Evolutionary conservation across 2,888 invertebrate species (phyloP), one percentile per base, ranked within the genome.

Genomic region (Caenorhabditis angaria): DNA sequence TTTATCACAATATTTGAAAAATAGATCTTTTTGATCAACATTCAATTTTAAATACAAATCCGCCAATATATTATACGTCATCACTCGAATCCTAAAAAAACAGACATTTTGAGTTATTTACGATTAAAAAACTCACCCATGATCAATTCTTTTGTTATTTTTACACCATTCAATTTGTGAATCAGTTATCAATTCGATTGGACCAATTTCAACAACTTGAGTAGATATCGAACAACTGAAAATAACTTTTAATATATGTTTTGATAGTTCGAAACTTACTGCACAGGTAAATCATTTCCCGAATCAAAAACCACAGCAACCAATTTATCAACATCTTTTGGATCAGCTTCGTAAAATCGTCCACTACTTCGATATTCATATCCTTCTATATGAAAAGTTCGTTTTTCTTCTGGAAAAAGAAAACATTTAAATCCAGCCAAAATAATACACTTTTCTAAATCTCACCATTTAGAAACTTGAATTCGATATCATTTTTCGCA

Each of bases 41-140:
- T 93, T 93, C 0, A 94, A 92, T 88, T 94, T 94, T 72, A 94
- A 93, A 88, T 96, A 97, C 28, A 93, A 88, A 89, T 95, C 94
- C 4, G 97, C 96, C 80, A 97, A 89, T 81, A 96, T 92, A 88
- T 97, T 97, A 58, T 66, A 76, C 22, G 62, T 50, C 62, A 72
- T 65, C 18, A 66, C n/a, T 87, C 76, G 76, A 29, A 66, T 35
- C 5, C 76, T 71, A 60, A 56, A 68, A 50, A 14, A 22, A 4
- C 18, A 14, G 22, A 53, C 22, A 53, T 24, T 53, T 25, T 22
- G 22, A 3, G 2, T 55, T 29, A 6, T 28, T 12, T 6, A 29
- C 2, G 55, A 20, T 8, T 8, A 57, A 57, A 35, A 54, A n/a
- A 28, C 54, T 54, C 5, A 54, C 54, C 10, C 14, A 54, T 48